Conservation (phyloP, 2,888 invertebrate species). For the Trichacis sp. region DNA sequence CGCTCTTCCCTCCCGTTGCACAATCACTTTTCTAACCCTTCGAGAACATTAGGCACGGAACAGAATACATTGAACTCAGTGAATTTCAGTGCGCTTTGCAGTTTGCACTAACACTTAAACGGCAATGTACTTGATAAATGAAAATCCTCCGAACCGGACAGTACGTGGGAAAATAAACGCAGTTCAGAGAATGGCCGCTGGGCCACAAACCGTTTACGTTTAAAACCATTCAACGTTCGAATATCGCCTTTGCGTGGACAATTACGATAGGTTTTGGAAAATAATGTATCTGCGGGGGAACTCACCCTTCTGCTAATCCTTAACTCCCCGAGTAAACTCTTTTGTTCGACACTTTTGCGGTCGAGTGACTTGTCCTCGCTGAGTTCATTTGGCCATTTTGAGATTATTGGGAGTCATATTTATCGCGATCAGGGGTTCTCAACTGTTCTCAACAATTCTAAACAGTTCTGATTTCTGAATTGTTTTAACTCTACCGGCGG, state of each 20-base stretch:
- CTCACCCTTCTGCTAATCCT: neutral
- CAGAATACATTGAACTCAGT: conserved; percentile 2
- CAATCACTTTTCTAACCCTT: conserved; percentile 12
- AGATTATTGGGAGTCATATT: too few relatives aligned
- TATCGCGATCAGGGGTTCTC: too few relatives aligned
- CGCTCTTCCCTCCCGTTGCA: conserved; percentile 1
- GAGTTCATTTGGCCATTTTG: neutral
- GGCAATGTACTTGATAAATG: too few relatives aligned
- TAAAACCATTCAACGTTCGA: neutral
- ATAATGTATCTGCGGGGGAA: neutral
- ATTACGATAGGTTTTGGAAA: neutral
- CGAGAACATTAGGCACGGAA: conserved; percentile 1
- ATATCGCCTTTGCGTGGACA: neutral
- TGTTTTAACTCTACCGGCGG: too few relatives aligned
- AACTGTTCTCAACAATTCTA: too few relatives aligned
- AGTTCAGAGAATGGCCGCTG: conserved; percentile 4
- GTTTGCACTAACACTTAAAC: conserved; percentile 24
- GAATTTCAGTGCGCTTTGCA: conserved; percentile 18
- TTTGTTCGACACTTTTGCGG: neutral
- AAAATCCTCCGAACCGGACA: neutral
- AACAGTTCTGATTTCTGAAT: too few relatives aligned
- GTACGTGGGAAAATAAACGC: neutral
- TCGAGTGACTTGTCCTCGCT: neutral
- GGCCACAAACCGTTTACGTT: neutral
- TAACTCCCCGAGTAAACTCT: neutral